Evolutionary conservation across 2,113 vertebrate species (phyloP).

Genomic region (Spea bombifrons): DNA sequence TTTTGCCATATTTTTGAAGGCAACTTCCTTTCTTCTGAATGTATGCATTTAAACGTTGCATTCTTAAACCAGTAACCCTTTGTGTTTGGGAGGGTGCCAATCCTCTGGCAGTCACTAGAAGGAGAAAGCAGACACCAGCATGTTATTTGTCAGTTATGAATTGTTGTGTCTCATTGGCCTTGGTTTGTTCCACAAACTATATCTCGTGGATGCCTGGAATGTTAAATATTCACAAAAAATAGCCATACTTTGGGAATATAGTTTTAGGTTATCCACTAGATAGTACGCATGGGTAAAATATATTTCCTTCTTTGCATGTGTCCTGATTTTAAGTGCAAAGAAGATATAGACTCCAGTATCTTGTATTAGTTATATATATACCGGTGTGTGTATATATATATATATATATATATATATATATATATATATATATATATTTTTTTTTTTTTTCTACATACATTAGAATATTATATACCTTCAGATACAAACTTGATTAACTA

Average conservation of each 20-base stretch:
- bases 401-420: constrained; percentile 7
- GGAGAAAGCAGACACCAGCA: background rate
- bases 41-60: too few relatives aligned
- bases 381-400: background rate
- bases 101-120: background rate
- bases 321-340: background rate
- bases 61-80: too few relatives aligned
- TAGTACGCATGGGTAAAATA: background rate
- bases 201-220: constrained; percentile 6
- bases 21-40: too few relatives aligned
- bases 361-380: background rate
- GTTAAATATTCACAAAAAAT: constrained; percentile 23
- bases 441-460: too few relatives aligned
- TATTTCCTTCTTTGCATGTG: background rate
- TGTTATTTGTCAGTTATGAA: constrained; percentile 17
- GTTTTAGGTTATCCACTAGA: background rate
- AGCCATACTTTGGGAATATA: background rate
- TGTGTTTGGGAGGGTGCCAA: too few relatives aligned
- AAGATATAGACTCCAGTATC: background rate
- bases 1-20: too few relatives aligned
- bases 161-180: constrained; percentile 37
- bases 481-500: too few relatives aligned
- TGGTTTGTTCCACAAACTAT: constrained; percentile 29
- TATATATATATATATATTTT: background rate
- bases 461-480: background rate